Evolutionary conservation across 2,888 invertebrate species (phyloP), one percentile per base, ranked within the genome.

Genomic region (Torymus tubicola): DNA sequence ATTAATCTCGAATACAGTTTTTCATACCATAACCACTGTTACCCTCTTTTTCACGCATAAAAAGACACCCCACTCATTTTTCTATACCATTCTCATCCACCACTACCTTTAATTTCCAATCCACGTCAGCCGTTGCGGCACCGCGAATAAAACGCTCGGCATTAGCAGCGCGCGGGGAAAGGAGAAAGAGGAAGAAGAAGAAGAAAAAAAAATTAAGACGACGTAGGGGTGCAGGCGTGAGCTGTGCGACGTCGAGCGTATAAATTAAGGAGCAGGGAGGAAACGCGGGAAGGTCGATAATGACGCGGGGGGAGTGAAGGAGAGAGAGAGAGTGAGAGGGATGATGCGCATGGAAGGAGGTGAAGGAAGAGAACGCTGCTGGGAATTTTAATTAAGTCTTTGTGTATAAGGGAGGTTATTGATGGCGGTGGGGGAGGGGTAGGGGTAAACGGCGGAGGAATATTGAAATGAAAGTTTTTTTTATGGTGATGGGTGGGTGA

Each of bases 371-470:
- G 65, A 64, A 73, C 50, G 65, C 55, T 12, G 21, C 57, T 21
- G 75, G 16, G 60, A 68, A 75, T 75, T 75, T 60, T 68, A 67
- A 75, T 75, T 75, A 67, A 67, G 75, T 65, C 24, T 16, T 67
- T 68, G 13, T 16, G 53, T 14, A 42, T 42, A 11, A 11, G 21
- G 52, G n/a, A 75, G 67, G 60, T 67, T 75, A 75, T 67, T 75
- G 67, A 75, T 42, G 42, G 42, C 10, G 42, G 42, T 8, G 42
- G 42, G 42, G 21, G 2, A 2, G 21, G 21, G n/a, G n/a, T n/a
- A 42, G 1, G 1, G 8, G 42, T 42, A 42, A 42, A 42, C 13
- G 64, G 14, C 8, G 21, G 64, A 55, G 55, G 74, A 74, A 74
- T 74, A 74, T 74, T 65, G 58, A 74, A 65, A 50, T 65, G 42